Evolutionary conservation across 2,113 vertebrate species (phyloP), one percentile per base, ranked within the genome.

Genomic region (Chamaea fasciata): DNA sequence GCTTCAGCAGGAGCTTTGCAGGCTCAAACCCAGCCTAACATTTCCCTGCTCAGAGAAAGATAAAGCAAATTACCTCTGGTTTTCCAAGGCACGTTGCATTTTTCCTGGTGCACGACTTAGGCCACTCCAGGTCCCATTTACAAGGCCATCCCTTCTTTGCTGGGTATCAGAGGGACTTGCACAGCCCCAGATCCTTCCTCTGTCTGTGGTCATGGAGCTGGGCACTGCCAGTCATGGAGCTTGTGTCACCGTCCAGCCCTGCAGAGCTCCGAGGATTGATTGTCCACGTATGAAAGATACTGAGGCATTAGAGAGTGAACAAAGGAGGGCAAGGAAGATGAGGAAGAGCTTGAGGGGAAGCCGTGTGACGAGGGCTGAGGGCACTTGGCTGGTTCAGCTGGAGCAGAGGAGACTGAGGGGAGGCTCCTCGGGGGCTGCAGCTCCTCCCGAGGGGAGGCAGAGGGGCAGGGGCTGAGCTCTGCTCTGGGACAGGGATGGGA

Each of bases 231-330:
- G 49, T 14, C 33, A 6, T 0, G 23, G 68, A 56, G 28, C 4
- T 3, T 0, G 0, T 1, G 44, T 37, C 53, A 20, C n/a, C 59
- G 20, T 4, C 33, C 2, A 0, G 24, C 39, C 37, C n/a, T 0
- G 0, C 33, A 15, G 37, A 62, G 9, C 35, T 24, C n/a, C 0
- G 1, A 24, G n/a, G 41, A 21, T 12, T 37, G 19, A 60, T 2
- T 42, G 11, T 16, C 35, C 27, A 5, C 0, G 0, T 5, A 9
- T 14, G 9, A 46, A 37, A 84, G 18, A 33, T 15, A 22, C 0
- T 55, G 81, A 55, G 28, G 22, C 11, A 18, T 55, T 46, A 33
- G 33, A 26, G 31, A 62, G 27, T 22, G 47, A 22, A 33, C 47
- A 83, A 39, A 73, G 26, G 33, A 35, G 33, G 47, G 47, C 3